Evolutionary conservation across 2,113 vertebrate genomes (phyloP).

Genomic region (Himantopus leucocephalus): DNA sequence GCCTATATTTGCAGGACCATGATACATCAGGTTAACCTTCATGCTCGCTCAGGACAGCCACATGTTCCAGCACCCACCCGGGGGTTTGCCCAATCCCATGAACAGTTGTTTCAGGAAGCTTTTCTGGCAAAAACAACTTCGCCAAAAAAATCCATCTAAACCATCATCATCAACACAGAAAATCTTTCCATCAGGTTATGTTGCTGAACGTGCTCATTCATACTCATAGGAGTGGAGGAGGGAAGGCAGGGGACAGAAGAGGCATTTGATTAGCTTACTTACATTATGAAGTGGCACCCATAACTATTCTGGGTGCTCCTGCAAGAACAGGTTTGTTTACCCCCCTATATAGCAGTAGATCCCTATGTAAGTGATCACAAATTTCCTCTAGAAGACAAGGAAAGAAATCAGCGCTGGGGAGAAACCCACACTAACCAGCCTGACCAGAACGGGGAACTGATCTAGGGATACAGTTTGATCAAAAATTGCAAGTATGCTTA

Average conservation of each 20-base stretch:
- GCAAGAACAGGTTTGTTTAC: neutral
- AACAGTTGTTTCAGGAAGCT: neutral
- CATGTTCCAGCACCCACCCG: neutral
- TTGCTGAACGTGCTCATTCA: neutral
- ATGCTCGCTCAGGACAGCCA: neutral
- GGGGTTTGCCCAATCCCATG: neutral
- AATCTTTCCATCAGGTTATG: neutral
- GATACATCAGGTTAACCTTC: neutral
- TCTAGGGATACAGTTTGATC: neutral
- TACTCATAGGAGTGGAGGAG: neutral
- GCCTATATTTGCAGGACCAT: neutral
- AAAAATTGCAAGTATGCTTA: neutral
- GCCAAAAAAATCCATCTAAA: neutral
- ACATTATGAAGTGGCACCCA: rapidly evolving
- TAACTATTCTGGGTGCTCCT: neutral
- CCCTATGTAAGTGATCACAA: neutral
- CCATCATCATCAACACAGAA: neutral
- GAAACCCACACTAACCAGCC: neutral
- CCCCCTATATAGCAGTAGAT: neutral
- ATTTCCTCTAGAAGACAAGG: neutral
- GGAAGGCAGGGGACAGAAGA: neutral
- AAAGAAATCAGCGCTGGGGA: neutral
- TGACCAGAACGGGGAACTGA: neutral
- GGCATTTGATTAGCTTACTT: neutral
- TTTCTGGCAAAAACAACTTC: neutral